Evolutionary conservation across 1,140 invertebrate genomes (phyloP).

Genomic region (Zaprionus vittiger): DNA sequence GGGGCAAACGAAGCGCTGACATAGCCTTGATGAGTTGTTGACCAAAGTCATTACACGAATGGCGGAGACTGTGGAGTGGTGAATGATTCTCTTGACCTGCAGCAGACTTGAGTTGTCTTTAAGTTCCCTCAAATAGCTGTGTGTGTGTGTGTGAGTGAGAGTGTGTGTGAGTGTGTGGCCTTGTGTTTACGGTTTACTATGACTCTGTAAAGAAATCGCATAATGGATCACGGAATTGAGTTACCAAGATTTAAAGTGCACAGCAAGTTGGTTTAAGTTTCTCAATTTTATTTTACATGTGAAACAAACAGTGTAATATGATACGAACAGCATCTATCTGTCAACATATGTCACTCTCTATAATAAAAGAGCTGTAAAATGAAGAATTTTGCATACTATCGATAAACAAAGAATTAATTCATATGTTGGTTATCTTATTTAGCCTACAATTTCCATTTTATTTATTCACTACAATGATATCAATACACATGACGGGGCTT

Average conservation of each 20-base stretch:
- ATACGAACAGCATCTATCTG: too few relatives aligned
- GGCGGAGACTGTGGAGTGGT: constrained; percentile 48
- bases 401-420: too few relatives aligned
- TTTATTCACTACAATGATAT: too few relatives aligned
- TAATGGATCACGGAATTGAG: constrained; percentile 46
- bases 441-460: too few relatives aligned
- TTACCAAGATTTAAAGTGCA: constrained; percentile 27
- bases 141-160: constrained; percentile 30
- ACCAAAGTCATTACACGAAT: constrained; percentile 75
- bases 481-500: too few relatives aligned
- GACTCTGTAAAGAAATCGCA: constrained; percentile 32
- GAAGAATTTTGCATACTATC: too few relatives aligned
- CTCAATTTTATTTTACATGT: neutral
- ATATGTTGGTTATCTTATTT: too few relatives aligned
- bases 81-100: constrained; percentile 55
- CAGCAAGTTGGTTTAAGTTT: neutral
- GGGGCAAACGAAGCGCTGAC: constrained; percentile 31
- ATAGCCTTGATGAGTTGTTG: constrained; percentile 78
- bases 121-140: constrained; percentile 38
- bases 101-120: constrained; percentile 50
- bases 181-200: constrained; percentile 26
- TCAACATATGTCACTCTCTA: too few relatives aligned
- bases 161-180: constrained; percentile 32
- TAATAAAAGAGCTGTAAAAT: too few relatives aligned
- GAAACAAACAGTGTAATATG: neutral